Base-by-base conservation (phyloP, 1,140 invertebrate species). In the Myzus persicae region DNA sequence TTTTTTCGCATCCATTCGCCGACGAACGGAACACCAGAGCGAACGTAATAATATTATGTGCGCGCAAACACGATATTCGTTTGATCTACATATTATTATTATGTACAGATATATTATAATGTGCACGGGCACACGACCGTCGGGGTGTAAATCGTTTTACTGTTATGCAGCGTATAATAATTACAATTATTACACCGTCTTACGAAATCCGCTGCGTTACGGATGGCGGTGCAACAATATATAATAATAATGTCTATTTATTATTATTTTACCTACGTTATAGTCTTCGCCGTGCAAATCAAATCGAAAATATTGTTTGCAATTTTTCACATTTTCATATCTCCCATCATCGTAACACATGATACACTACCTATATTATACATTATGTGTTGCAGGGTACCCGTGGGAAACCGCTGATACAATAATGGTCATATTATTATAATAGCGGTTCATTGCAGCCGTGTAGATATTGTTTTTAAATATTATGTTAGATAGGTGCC, bases 141-240 rank as follows among this genome's bases (percentile, higher is more conserved):
- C 59, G 59, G 59, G 59, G 59, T 44, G 85, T 87, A 46, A 87
- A 87, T 87, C 42, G 31, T 46, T 87, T 87, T 87, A 87, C 85
- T 46, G 85, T 87, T 87, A 84, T 42, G 38, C 40, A 76, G 59
- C 38, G 38, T 84, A 84, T 84, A 84, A 40, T 76, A 76, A 76
- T 76, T 76, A 76, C 59, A n/a, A 76, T n/a, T 76, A 76, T 76
- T 76, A 76, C n/a, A 76, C 59, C 31, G 59, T 76, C 59, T 76
- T 76, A 76, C 31, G 59, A 76, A 76, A 76, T 76, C 59, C 59
- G 14, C n/a, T 31, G 59, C 59, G 59, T 76, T n/a, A n/a, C 59
- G 59, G 59, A 76, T 76, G 59, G 59, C 31, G 59, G 14, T 76
- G 4, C 59, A 76, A n/a, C 59, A 5, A 76, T 76, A n/a, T 18